These are phyloP conservation scores for Ancistrus triradiatus DNA, from an alignment of 2,113 vertebrate species.

Conservation along the genomic window DNA sequence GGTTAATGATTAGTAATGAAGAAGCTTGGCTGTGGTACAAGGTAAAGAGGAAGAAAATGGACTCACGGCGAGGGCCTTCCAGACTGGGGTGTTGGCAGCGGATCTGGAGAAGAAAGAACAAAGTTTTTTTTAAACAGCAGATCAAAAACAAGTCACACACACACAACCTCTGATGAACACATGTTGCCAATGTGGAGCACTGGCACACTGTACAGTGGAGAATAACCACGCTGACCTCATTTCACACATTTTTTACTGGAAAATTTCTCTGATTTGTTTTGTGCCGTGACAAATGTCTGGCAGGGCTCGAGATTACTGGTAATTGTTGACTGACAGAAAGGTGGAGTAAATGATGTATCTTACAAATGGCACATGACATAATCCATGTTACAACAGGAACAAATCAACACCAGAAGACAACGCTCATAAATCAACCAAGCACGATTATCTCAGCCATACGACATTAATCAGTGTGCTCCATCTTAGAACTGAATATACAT, in stretches of 20 bases:
- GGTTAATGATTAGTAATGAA: slow-evolving; percentile 46
- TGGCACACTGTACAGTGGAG: slow-evolving; percentile 16
- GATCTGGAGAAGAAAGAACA: slow-evolving; percentile 77
- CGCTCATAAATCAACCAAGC: background rate
- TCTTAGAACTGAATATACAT: background rate
- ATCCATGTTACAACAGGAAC: background rate
- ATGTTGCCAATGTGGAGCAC: slow-evolving; percentile 41
- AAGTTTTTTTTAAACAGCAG: slow-evolving; percentile 48
- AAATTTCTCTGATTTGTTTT: no score
- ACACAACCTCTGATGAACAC: slow-evolving; percentile 47
- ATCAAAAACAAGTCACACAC: slow-evolving; percentile 55
- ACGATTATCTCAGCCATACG: background rate
- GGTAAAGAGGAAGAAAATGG: slow-evolving; percentile 37
- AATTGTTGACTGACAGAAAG: slow-evolving; percentile 19
- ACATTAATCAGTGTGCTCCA: background rate
- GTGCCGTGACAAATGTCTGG: slow-evolving; percentile 5
- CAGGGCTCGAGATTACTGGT: no score
- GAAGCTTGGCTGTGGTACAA: slow-evolving; percentile 18
- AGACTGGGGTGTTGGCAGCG: slow-evolving; percentile 83
- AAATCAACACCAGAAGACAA: slow-evolving; percentile 1
- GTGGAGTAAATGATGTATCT: background rate
- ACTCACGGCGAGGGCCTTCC: slow-evolving; percentile 89
- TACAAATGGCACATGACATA: slow-evolving; percentile 1
- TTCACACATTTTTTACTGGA: no score
- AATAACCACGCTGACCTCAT: slow-evolving; percentile 20